Base-by-base conservation (phyloP, 2,113 vertebrate species). In the Pardalotus punctatus region DNA sequence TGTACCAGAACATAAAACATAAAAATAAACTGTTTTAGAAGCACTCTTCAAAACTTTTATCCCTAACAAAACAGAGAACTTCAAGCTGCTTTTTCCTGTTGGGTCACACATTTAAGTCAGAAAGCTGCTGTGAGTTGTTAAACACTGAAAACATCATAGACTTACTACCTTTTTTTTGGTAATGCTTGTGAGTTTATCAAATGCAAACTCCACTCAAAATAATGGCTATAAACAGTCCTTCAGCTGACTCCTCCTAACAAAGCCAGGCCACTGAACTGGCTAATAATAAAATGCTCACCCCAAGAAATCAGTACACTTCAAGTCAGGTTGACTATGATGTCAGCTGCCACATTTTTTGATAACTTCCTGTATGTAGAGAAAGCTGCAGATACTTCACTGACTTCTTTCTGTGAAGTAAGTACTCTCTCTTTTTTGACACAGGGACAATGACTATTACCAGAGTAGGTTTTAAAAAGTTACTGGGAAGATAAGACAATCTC, bases 1-100 rank as follows among this genome's bases (percentile, higher is more conserved):
- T 91, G 93, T 93, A 92, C 58, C 78, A 88, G 95, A 94, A 97
- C 93, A 83, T 82, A 93, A 93, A 97, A 95, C 69, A 72, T 10
- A 77, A 81, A 93, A 97, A 93, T 93, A 89, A 96, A 94, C 64
- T 66, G 47, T 82, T 95, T 85, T 50, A 93, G 80, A 92, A 80
- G 40, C 65, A 38, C 31, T 93, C 80, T 92, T 86, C 73, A 84
- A 86, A 96, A 97, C 94, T 93, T 95, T 87, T 71, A 92, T 86
- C 80, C 83, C 45, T 96, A 96, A 96, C 40, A 96, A 87, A 84
- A 54, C 50, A 76, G 65, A 57, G 11, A 81, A 81, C 43, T 78
- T 81, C 82, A 81, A 1, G 62, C 78, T 92, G 80, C 16, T 97
- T 96, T 84, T 86, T 91, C 50, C n/a, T 93, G 62, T 88, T 86